These are phyloP conservation scores for Parauchenoglanis punctatus DNA, from an alignment of 2,797 vertebrate species.

Conservation along the genomic window DNA sequence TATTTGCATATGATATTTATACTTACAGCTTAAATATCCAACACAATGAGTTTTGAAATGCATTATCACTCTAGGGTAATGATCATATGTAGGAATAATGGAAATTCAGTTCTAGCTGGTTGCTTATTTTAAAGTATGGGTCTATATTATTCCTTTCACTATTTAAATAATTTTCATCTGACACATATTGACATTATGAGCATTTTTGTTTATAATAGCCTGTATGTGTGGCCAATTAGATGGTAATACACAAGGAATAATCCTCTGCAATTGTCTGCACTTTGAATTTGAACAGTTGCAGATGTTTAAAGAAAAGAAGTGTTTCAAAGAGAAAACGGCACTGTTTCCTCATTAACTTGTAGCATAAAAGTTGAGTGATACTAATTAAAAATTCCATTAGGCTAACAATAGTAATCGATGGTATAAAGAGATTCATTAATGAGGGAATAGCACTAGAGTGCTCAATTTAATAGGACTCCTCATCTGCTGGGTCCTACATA, in stretches of 20 bases:
- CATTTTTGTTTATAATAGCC: background rate
- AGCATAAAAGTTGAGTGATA: conserved; percentile 63
- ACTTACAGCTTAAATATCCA: background rate
- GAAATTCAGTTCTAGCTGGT: background rate
- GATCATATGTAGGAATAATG: background rate
- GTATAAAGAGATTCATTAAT: conserved; percentile 66
- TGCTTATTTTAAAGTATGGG: background rate
- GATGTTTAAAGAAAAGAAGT: conserved; percentile 44
- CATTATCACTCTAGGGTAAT: background rate
- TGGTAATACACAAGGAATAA: background rate
- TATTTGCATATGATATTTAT: background rate
- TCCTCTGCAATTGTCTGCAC: conserved; percentile 32
- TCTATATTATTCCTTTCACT: background rate
- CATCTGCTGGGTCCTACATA: conserved; percentile 39
- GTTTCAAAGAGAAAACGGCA: conserved; percentile 50
- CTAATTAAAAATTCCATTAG: conserved; percentile 78
- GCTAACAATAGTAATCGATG: conserved; percentile 72
- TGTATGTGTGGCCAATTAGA: conserved; percentile 9
- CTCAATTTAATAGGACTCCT: conserved; percentile 58
- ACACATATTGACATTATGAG: background rate
- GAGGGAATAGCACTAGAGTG: conserved; percentile 47
- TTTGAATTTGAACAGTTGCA: conserved; percentile 47
- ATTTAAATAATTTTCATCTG: background rate
- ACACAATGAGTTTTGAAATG: background rate
- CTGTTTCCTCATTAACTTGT: conserved; percentile 65